phyloP scores from a whole-genome alignment of 2,113 vertebrate species.

The Psammodynastes pulverulentus region DNA sequence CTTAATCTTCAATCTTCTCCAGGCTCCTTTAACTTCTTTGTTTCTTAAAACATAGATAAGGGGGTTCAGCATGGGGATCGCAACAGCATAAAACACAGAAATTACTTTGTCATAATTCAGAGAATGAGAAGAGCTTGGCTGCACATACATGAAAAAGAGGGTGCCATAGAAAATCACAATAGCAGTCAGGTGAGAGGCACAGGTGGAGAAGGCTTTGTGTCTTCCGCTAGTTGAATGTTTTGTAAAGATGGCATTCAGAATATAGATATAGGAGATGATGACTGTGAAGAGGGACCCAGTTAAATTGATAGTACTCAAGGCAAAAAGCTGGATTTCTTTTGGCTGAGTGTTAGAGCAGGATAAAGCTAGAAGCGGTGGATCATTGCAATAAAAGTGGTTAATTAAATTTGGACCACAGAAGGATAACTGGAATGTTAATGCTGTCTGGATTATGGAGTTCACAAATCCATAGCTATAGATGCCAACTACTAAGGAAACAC shows the following conservation, averaged over 20 bases:
- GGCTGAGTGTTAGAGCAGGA: slow-evolving; percentile 44
- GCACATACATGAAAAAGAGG: slow-evolving; percentile 11
- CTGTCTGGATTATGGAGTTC: slow-evolving; percentile 36
- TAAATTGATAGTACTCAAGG: slow-evolving; percentile 21
- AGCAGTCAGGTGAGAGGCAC: slow-evolving; percentile 1
- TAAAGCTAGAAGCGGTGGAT: slow-evolving; percentile 46
- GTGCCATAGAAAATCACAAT: slow-evolving; percentile 12
- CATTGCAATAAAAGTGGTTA: slow-evolving; percentile 17
- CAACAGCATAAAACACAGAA: slow-evolving; percentile 47
- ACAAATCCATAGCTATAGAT: not conserved
- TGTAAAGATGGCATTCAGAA: slow-evolving; percentile 36
- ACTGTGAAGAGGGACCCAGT: slow-evolving; percentile 31
- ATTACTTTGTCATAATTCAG: slow-evolving; percentile 43
- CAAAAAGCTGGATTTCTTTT: slow-evolving; percentile 37
- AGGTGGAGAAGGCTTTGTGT: not conserved
- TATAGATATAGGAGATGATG: slow-evolving; percentile 23
- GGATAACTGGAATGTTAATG: slow-evolving; percentile 43
- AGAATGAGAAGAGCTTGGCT: slow-evolving; percentile 25
- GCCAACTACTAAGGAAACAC: not conserved
- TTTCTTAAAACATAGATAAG: not conserved
- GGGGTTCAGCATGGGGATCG: slow-evolving; percentile 42
- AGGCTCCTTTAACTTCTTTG: not conserved
- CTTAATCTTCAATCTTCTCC: not conserved
- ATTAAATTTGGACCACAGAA: slow-evolving; percentile 46
- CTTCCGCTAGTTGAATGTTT: slow-evolving; percentile 16